Percentiles rank a stretch among this genome's conserved stretches.
phyloP scores from a whole-genome alignment of 1,140 invertebrate genomes.

The Drosophila malerkotliana region DNA sequence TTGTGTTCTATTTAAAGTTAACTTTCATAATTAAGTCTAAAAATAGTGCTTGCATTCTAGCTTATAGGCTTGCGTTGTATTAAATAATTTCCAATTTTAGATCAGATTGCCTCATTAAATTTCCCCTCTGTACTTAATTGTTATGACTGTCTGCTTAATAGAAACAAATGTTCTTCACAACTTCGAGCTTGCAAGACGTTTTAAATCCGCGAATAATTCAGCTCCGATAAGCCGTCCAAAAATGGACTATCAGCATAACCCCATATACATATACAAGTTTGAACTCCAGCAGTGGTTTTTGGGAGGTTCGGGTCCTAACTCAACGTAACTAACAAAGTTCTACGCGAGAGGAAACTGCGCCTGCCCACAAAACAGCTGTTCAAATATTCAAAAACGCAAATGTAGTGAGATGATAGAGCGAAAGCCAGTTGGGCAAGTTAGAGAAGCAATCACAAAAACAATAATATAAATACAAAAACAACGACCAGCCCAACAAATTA shows the following conservation, averaged over 20 bases:
- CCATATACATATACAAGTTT: constrained; percentile 1
- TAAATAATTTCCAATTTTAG: neutral
- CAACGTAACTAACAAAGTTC: constrained; percentile 18
- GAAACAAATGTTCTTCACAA: neutral
- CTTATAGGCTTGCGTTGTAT: neutral
- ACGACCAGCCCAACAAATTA: constrained; percentile 17
- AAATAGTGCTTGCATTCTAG: neutral
- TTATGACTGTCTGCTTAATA: neutral
- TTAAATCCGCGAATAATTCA: constrained; percentile 7
- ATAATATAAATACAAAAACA: constrained; percentile 3
- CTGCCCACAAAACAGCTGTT: constrained; percentile 50
- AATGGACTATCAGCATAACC: constrained; percentile 9
- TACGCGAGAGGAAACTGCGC: constrained; percentile 32
- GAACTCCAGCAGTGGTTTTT: constrained; percentile 15
- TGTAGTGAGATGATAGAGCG: constrained; percentile 15
- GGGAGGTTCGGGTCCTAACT: constrained; percentile 29
- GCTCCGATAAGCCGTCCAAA: constrained; percentile 11
- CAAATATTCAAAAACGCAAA: constrained; percentile 34
- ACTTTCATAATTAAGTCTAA: neutral
- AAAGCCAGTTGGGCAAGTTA: constrained; percentile 6
- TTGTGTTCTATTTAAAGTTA: too few relatives aligned
- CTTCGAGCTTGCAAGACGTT: neutral
- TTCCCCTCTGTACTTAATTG: neutral
- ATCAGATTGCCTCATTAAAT: constrained; percentile 2
- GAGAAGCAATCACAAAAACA: neutral